Conservation (phyloP, 2,113 vertebrate species). For the Illadopsis cleaveri region DNA sequence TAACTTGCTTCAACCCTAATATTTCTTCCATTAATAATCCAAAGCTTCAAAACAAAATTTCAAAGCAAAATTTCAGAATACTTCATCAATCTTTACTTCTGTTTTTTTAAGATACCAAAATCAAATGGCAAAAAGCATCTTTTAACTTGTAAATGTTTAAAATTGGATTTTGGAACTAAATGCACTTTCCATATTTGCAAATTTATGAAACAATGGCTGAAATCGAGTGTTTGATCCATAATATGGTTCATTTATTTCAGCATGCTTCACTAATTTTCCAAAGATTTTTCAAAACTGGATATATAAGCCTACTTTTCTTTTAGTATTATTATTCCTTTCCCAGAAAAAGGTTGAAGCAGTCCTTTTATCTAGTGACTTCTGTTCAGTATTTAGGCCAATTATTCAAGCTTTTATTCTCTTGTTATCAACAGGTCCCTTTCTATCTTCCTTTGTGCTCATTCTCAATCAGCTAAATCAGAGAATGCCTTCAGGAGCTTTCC, state of each 20-base stretch:
- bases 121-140: not conserved
- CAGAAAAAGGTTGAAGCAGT: not conserved
- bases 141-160: not conserved
- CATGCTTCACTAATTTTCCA: not conserved
- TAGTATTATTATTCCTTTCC: not conserved
- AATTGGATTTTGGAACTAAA: not conserved
- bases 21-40: not conserved
- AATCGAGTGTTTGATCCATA: not conserved
- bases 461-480: not conserved
- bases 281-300: not conserved
- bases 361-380: not conserved
- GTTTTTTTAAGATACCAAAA: not conserved
- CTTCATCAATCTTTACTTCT: not conserved
- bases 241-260: not conserved
- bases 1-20: not conserved
- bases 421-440: not conserved
- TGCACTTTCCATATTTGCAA: not conserved
- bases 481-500: not conserved
- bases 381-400: not conserved
- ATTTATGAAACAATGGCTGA: not conserved
- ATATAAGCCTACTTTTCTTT: not conserved
- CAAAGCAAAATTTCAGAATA: not conserved
- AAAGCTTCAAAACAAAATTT: not conserved
- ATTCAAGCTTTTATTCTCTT: not conserved
- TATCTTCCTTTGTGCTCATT: not conserved